phyloP scores from a whole-genome alignment of 1,140 invertebrate species.

The Leucophenga varia region DNA sequence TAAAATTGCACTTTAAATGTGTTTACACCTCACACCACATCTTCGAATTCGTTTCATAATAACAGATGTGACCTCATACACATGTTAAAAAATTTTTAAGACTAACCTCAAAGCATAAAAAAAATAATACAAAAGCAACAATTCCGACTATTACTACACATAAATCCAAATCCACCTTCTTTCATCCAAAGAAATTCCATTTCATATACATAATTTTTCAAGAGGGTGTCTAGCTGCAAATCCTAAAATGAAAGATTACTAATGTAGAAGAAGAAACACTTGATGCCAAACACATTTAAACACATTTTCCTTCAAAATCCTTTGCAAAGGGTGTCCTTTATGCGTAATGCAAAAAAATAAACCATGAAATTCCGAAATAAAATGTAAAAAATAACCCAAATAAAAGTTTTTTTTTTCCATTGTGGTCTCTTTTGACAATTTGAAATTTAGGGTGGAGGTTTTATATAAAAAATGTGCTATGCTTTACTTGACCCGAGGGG shows the following conservation, averaged over 20 bases:
- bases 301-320: too few species aligned
- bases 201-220: constrained; percentile 9
- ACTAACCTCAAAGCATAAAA: constrained; percentile 17
- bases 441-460: too few species aligned
- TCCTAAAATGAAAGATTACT: constrained; percentile 46
- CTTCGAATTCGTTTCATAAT: too few species aligned
- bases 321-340: not conserved
- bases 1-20: constrained; percentile 38
- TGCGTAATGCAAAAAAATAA: not conserved
- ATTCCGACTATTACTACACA: too few species aligned
- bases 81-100: constrained; percentile 25
- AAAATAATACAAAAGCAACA: constrained; percentile 30
- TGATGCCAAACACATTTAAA: constrained; percentile 35
- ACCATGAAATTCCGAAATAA: constrained; percentile 35
- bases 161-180: too few species aligned
- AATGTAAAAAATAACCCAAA: constrained; percentile 40
- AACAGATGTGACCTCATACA: constrained; percentile 24
- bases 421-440: constrained; percentile 13
- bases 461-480: too few species aligned
- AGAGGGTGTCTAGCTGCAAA: constrained; percentile 42
- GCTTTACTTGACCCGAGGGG: too few species aligned
- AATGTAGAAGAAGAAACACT: constrained; percentile 25
- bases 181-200: constrained; percentile 26
- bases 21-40: too few species aligned
- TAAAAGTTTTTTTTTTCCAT: constrained; percentile 31